Evolutionary conservation across 2,888 invertebrate species (phyloP).

Genomic region (Nasonia oneida): DNA sequence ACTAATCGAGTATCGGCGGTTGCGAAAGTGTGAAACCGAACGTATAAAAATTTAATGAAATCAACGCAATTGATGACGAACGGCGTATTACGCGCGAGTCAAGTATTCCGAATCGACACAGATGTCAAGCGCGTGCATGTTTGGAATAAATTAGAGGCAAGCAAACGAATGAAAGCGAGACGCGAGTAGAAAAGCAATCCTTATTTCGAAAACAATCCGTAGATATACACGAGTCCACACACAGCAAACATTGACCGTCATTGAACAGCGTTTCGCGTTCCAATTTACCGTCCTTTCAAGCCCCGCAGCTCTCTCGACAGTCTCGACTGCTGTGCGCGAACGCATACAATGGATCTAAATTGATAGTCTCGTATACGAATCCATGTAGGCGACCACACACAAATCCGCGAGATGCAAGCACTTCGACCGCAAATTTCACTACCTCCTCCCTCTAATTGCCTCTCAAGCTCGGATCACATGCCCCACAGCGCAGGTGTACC

Average conservation of each 20-base stretch:
- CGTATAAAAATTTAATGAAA: neutral
- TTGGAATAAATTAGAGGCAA: neutral
- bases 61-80: neutral
- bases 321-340: slow-evolving; percentile 5
- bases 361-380: slow-evolving; percentile 45
- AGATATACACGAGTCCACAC: neutral
- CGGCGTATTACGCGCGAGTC: neutral
- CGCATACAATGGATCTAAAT: slow-evolving; percentile 42
- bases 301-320: too few species aligned
- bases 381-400: neutral
- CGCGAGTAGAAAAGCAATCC: neutral
- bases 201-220: slow-evolving; percentile 19
- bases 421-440: neutral
- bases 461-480: neutral
- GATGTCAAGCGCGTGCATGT: neutral
- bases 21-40: neutral
- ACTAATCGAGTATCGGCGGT: neutral
- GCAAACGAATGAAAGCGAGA: neutral
- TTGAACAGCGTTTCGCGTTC: slow-evolving; percentile 44
- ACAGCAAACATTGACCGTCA: slow-evolving; percentile 49
- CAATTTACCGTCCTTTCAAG: slow-evolving; percentile 51
- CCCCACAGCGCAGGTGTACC: too few species aligned
- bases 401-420: neutral
- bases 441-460: neutral
- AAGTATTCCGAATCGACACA: neutral